Base-by-base conservation (phyloP, 1,140 invertebrate genomes). In the Drosophila gunungcola region DNA sequence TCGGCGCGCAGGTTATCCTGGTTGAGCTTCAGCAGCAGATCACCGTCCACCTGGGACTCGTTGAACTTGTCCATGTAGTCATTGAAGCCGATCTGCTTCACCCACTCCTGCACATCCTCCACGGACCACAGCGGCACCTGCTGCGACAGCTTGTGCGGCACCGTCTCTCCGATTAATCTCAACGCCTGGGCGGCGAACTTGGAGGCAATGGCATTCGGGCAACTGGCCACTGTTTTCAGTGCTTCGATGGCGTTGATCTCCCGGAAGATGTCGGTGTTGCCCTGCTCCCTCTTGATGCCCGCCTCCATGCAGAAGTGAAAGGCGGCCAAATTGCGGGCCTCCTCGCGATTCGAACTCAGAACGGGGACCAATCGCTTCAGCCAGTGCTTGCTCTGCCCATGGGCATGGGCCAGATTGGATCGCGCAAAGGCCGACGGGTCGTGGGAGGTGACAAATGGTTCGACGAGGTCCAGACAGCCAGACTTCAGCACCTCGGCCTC, bases 281-380 rank as follows among this genome's bases (percentile, higher is more conserved):
- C 97, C 93, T 99, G 98, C 78, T 98, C 96, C 80, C 98, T 97
- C 90, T 99, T 99, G 39, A 99, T 99, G 10, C 97, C 97, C 3
- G 99, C 98, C 93, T 99, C 99, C 98, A 99, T 99, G 85, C 98
- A 99, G 92, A 99, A 99, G 92, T 99, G 99, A 92, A 99, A 99
- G 29, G 98, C 98, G 0, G 99, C 98, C 55, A 99, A 92, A 90
- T 98, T 99, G 73, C 98, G 95, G 0, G 99, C 98, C 93, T 99
- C 98, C 90, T 98, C 97, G 56, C 98, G 94, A 91, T 99, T 98
- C 13, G 98, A 99, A 80, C 96, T 97, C 3, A 99, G 93, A n/a
- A 99, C 97, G 0, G 98, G 98, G 1, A 99, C 97, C 39, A 99
- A 93, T 67, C 97, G 94, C 92, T 98, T 95, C 10, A 99, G 93